Percentiles rank a stretch among this genome's conserved stretches.
These are phyloP conservation scores for Isoperla grammatica DNA, from an alignment of 2,888 invertebrate species.

Conservation along the genomic window DNA sequence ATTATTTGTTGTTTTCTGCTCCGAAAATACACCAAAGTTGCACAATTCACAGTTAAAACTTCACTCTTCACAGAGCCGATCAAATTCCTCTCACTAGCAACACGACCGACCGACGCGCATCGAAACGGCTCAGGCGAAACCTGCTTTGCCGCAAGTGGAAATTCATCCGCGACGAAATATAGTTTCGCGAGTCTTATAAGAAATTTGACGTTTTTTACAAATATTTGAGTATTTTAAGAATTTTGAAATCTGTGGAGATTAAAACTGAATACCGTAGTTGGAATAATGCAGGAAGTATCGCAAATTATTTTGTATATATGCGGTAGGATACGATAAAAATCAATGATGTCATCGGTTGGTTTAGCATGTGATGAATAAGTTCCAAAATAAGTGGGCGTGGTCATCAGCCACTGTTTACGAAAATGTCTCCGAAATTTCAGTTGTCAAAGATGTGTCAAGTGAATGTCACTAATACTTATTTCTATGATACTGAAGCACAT, in stretches of 20 bases:
- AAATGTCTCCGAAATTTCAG: too few relatives aligned
- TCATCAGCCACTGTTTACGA: not conserved
- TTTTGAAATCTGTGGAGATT: too few relatives aligned
- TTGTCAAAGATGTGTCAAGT: too few relatives aligned
- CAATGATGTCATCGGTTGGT: conserved; percentile 26
- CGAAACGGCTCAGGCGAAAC: not conserved
- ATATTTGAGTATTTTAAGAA: not conserved
- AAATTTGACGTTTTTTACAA: not conserved
- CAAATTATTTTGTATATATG: not conserved
- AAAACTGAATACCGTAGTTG: not conserved
- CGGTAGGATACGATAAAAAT: conserved; percentile 17
- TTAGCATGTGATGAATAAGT: conserved; percentile 23
- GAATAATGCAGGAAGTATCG: not conserved
- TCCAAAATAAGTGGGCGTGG: conserved; percentile 24
- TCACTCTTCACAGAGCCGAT: conserved; percentile 15
- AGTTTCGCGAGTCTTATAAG: not conserved
- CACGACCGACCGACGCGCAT: conserved; percentile 18
- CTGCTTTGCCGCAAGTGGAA: conserved; percentile 4
- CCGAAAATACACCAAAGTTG: not conserved
- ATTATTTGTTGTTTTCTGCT: too few relatives aligned
- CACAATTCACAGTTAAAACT: conserved; percentile 10
- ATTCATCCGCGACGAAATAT: conserved; percentile 5
- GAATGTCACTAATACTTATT: too few relatives aligned
- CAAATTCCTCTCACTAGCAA: conserved; percentile 8
- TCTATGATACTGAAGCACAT: too few relatives aligned